Base-by-base conservation (phyloP, 1,140 invertebrate genomes). In the Drosophila insularis region DNA sequence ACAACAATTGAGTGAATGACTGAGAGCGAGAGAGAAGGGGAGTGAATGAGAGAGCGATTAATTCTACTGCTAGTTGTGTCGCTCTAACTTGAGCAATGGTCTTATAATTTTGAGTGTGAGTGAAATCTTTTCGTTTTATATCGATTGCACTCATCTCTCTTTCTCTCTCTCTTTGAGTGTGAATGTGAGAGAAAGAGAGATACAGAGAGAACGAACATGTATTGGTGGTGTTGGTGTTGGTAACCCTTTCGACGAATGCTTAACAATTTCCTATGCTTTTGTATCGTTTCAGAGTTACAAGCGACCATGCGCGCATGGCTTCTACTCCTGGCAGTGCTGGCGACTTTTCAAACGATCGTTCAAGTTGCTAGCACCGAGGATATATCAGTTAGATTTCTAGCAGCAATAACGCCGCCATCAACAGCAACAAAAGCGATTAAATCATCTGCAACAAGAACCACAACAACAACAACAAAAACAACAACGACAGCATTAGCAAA, bases 301-400 rank as follows among this genome's bases (percentile, higher is more conserved):
- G 79, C 92, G 91, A 93, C 91, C 90, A 93, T 93, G 93, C 92
- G 91, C 78, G 92, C 89, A 86, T 91, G 92, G 92, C 87, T 93
- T 92, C 91, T 93, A 92, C 89, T 93, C 81, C 90, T 92, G 78
- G 82, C 87, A 90, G 90, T 92, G 92, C 91, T 92, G 90, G 91
- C 91, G 91, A 92, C 92, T 81, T 90, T 91, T 87, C 80, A 81
- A 90, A 75, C 85, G 78, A 89, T 92, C 75, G 81, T 90, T 80
- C 84, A 86, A 90, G 90, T 92, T 89, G 90, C 90, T 91, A 91
- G 91, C 91, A 92, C 91, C 89, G 91, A 91, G 84, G 90, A 91
- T 82, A 90, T 90, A 89, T 81, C 84, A 68, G 68, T 72, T 78
- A 91, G 82, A 87, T 91, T 91, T 78, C 89, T 91, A 70, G 80